Conservation (phyloP, 2,113 vertebrate genomes). For the Pteropus alecto region DNA sequence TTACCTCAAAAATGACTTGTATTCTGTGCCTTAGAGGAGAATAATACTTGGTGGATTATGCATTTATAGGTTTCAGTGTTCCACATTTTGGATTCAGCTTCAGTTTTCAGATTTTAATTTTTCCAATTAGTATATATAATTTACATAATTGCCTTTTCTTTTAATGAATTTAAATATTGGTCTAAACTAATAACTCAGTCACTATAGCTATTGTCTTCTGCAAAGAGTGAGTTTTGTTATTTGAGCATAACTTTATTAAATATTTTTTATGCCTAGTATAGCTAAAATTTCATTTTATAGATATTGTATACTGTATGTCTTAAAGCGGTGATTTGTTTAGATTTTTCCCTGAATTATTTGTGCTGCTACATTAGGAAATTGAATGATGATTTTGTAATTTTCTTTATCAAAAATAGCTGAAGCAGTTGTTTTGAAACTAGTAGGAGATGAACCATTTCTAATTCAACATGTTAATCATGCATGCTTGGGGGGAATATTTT, state of each 20-base stretch:
- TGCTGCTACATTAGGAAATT: slow-evolving; percentile 46
- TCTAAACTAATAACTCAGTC: neutral
- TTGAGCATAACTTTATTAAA: neutral
- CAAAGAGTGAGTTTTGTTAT: neutral
- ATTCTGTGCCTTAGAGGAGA: neutral
- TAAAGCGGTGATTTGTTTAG: slow-evolving; percentile 43
- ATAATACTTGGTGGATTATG: neutral
- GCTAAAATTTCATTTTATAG: slow-evolving; percentile 33
- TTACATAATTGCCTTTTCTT: slow-evolving; percentile 9
- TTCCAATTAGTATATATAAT: slow-evolving; percentile 16
- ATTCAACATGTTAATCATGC: slow-evolving; percentile 49
- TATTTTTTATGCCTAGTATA: neutral
- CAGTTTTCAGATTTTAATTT: slow-evolving; percentile 35
- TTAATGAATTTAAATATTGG: slow-evolving; percentile 25
- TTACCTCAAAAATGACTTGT: slow-evolving; percentile 1
- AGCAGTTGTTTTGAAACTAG: slow-evolving; percentile 59
- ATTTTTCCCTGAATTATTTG: slow-evolving; percentile 37
- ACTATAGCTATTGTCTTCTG: neutral
- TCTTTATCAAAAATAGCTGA: slow-evolving; percentile 65
- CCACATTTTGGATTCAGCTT: neutral
- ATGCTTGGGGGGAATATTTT: slow-evolving; percentile 30
- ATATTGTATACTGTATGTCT: neutral
- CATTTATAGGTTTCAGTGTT: slow-evolving; percentile 9
- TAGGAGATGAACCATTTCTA: slow-evolving; percentile 35
- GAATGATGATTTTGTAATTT: slow-evolving; percentile 59